Evolutionary conservation across 2,113 vertebrate species (phyloP).

Genomic region (Ptilonorhynchus violaceus): DNA sequence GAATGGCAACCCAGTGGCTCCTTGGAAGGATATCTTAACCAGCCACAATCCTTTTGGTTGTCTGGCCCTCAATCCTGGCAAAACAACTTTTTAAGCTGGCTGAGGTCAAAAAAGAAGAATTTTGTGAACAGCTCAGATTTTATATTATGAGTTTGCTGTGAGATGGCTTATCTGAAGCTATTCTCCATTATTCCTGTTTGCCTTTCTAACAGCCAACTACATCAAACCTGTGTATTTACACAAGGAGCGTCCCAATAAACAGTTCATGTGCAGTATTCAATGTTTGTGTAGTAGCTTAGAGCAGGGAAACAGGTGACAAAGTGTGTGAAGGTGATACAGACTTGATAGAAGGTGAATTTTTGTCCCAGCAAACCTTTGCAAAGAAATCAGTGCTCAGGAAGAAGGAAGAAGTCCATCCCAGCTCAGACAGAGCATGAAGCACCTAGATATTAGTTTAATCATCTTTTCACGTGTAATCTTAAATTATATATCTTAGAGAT

Average conservation of each 20-base stretch:
- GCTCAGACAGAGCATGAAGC: background rate
- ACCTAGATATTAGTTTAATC: background rate
- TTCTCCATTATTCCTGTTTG: background rate
- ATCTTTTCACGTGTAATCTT: background rate
- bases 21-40: background rate
- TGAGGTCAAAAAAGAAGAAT: background rate
- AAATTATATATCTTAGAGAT: background rate
- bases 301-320: background rate
- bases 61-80: background rate
- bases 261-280: background rate
- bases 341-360: background rate
- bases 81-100: background rate
- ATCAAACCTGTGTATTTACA: background rate
- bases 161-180: background rate
- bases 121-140: background rate
- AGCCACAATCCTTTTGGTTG: background rate
- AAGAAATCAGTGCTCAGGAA: background rate
- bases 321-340: background rate
- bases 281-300: background rate
- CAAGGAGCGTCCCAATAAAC: background rate
- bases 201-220: background rate
- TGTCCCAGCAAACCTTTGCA: background rate
- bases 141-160: background rate
- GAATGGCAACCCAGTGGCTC: background rate
- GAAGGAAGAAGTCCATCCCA: background rate